phyloP scores from a whole-genome alignment of 2,888 invertebrate genomes.

The Drosophila macrospina region DNA sequence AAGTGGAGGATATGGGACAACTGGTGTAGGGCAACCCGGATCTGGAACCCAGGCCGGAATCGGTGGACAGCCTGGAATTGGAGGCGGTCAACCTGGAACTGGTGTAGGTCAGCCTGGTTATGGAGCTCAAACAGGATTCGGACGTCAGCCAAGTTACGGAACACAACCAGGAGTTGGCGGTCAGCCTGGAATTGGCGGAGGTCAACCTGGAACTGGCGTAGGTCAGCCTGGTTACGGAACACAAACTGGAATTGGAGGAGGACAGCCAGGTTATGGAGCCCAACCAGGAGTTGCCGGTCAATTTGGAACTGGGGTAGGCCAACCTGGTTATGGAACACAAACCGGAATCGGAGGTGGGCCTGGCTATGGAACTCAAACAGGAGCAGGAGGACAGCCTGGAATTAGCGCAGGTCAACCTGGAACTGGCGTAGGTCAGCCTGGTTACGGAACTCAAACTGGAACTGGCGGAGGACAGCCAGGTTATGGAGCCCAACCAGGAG shows the following conservation, averaged over 20 bases:
- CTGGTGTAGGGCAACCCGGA: slow-evolving; percentile 31
- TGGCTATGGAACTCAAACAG: slow-evolving; percentile 21
- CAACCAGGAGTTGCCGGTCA: slow-evolving; percentile 34
- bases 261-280: slow-evolving; percentile 22
- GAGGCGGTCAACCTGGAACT: slow-evolving; percentile 23
- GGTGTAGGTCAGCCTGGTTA: slow-evolving; percentile 36
- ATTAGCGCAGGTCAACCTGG: slow-evolving; percentile 20
- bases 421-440: slow-evolving; percentile 21
- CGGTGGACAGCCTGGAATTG: slow-evolving; percentile 27
- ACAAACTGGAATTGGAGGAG: slow-evolving; percentile 9
- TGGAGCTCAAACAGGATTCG: slow-evolving; percentile 14
- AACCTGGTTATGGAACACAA: slow-evolving; percentile 24
- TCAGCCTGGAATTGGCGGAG: slow-evolving; percentile 6
- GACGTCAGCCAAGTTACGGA: slow-evolving; percentile 21
- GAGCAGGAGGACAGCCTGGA: slow-evolving; percentile 7
- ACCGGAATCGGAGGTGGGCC: not conserved
- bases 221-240: slow-evolving; percentile 28
- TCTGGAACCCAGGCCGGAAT: slow-evolving; percentile 7
- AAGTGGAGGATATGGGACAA: slow-evolving; percentile 9
- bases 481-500: not conserved
- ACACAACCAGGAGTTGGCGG: slow-evolving; percentile 23
- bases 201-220: slow-evolving; percentile 12
- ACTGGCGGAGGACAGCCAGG: slow-evolving; percentile 14
- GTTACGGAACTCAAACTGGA: slow-evolving; percentile 12
- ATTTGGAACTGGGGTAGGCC: slow-evolving; percentile 21